phyloP scores from a whole-genome alignment of 1,140 invertebrate species.

The Hycleus cichorii region DNA sequence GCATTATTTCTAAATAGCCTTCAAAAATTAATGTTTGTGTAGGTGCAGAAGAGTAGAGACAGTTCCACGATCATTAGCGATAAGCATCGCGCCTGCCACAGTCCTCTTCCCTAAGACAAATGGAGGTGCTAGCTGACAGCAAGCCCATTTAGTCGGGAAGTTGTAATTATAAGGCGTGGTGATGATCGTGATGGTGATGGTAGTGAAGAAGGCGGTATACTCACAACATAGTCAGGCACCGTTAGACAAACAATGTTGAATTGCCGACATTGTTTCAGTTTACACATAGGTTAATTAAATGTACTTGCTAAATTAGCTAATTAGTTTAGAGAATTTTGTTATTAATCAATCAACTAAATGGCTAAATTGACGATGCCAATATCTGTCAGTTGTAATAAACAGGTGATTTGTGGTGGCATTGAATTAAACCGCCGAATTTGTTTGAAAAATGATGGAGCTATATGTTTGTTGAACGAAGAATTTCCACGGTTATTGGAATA shows the following conservation, averaged over 20 bases:
- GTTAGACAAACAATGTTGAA: slow-evolving; percentile 26
- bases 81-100: slow-evolving; percentile 36
- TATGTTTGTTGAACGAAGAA: too few relatives aligned
- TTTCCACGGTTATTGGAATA: too few relatives aligned
- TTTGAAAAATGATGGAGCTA: too few relatives aligned
- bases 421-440: too few relatives aligned
- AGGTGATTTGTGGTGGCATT: background rate
- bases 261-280: too few relatives aligned
- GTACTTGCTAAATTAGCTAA: too few relatives aligned
- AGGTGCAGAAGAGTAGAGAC: slow-evolving; percentile 18
- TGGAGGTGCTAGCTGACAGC: slow-evolving; percentile 41
- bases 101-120: slow-evolving; percentile 34
- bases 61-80: slow-evolving; percentile 33
- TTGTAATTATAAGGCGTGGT: slow-evolving; percentile 41
- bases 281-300: too few relatives aligned
- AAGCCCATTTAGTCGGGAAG: slow-evolving; percentile 40
- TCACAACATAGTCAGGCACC: slow-evolving; percentile 21
- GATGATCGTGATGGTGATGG: slow-evolving; percentile 16
- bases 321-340: too few relatives aligned
- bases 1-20: background rate
- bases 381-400: too few relatives aligned
- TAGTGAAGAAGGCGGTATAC: slow-evolving; percentile 5
- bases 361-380: too few relatives aligned
- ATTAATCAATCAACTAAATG: too few relatives aligned
- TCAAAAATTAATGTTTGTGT: slow-evolving; percentile 10